A percentile compares a stretch with the other conserved stretches of the same genome.
phyloP scores from a whole-genome alignment of 2,113 vertebrate species.

The Megatriorchis doriae region DNA sequence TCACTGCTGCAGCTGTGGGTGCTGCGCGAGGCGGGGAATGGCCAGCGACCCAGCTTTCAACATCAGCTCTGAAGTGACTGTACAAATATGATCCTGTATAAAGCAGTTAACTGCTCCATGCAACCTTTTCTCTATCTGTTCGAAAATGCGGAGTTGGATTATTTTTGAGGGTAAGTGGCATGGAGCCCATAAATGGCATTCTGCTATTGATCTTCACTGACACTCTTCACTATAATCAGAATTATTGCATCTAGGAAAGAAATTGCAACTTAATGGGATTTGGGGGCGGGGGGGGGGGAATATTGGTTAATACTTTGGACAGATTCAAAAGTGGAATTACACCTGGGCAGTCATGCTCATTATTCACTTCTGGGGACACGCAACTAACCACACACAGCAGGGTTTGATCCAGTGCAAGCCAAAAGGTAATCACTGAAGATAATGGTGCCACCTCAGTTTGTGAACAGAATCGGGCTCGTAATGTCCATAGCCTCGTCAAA shows the following conservation, averaged over 20 bases:
- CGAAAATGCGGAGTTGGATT: neutral
- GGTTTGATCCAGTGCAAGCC: neutral
- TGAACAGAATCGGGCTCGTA: neutral
- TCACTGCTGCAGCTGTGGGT: neutral
- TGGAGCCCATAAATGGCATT: neutral
- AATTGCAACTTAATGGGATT: neutral
- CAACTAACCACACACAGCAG: neutral
- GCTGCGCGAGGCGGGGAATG: accelerated
- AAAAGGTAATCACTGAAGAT: neutral
- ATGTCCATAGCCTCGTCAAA: neutral
- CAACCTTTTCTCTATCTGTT: neutral
- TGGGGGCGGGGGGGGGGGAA: neutral
- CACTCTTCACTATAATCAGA: neutral
- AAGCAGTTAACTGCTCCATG: neutral
- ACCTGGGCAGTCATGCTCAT: neutral
- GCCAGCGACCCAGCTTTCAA: neutral
- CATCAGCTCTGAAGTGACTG: neutral
- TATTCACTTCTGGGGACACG: neutral
- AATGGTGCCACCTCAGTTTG: neutral
- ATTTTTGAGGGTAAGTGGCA: neutral
- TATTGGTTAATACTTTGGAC: neutral
- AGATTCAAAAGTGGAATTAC: neutral
- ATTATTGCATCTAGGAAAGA: neutral
- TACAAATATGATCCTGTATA: neutral
- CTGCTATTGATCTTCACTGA: neutral